A percentile compares a stretch with the other conserved stretches of the same genome.
Evolutionary conservation across 2,888 invertebrate genomes (phyloP).

Genomic region (Hydroisotoma schaefferi): DNA sequence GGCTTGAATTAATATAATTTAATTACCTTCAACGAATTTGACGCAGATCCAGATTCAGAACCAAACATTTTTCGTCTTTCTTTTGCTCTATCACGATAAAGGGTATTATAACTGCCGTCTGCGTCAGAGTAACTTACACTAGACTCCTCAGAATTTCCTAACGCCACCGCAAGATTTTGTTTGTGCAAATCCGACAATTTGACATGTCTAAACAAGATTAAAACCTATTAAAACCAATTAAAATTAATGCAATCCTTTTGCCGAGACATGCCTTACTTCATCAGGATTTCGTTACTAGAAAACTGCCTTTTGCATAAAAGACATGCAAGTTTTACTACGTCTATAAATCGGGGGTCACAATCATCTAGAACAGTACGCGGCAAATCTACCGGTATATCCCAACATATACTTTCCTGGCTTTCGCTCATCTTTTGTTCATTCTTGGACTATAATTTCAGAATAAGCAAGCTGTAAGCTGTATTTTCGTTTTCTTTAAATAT

Average conservation of each 20-base stretch:
- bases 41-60: conserved; percentile 28
- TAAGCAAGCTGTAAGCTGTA: no score
- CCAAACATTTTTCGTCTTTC: conserved; percentile 92
- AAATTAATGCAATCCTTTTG: not conserved
- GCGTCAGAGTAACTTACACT: conserved; percentile 52
- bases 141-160: conserved; percentile 52
- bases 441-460: no score
- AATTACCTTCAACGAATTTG: conserved; percentile 61
- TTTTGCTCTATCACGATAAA: conserved; percentile 91
- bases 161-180: conserved; percentile 65
- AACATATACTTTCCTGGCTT: not conserved
- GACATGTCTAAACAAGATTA: conserved; percentile 64
- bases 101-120: conserved; percentile 51
- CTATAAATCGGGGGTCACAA: conserved; percentile 56
- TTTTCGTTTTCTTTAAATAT: no score
- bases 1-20: not conserved
- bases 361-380: not conserved
- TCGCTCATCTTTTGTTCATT: not conserved
- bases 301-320: conserved; percentile 93
- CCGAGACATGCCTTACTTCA: conserved; percentile 53
- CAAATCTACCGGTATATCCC: not conserved
- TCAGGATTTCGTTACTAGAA: conserved; percentile 79
- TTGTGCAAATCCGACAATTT: conserved; percentile 92
- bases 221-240: not conserved
- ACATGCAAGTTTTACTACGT: conserved; percentile 87